Conservation (phyloP, 1,140 invertebrate species). For the Heliconius congener region DNA sequence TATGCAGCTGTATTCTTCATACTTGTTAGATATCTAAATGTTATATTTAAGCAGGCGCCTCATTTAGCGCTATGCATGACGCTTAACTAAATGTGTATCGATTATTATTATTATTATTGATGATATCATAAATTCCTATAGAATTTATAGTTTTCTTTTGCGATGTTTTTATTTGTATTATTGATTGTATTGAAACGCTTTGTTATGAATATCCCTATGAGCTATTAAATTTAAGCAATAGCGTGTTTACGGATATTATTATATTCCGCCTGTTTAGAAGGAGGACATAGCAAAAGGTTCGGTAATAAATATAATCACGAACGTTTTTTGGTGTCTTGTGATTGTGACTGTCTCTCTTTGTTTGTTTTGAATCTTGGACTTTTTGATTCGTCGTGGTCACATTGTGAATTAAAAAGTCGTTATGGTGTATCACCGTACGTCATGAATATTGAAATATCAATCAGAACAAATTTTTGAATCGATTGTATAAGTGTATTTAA, state of each 20-base stretch:
- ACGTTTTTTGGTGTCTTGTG: not conserved
- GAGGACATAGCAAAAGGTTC: not conserved
- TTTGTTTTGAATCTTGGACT: not conserved
- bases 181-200: not conserved
- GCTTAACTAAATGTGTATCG: conserved; percentile 5
- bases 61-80: conserved; percentile 6
- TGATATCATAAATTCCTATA: conserved; percentile 2
- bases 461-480: not conserved
- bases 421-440: not conserved
- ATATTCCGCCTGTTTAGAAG: not conserved
- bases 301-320: not conserved
- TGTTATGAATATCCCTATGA: conserved; percentile 8
- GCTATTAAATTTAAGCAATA: conserved; percentile 12
- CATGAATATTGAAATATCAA: not conserved
- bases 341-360: not conserved
- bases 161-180: not conserved
- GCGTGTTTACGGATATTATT: conserved; percentile 2
- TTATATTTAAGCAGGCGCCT: conserved; percentile 3
- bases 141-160: conserved; percentile 13
- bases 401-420: conserved; percentile 3
- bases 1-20: not conserved
- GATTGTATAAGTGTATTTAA: not conserved
- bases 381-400: not conserved
- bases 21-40: not conserved
- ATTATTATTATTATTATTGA: not conserved